These are phyloP conservation scores for Thumatha senex DNA, from an alignment of 2,888 invertebrate genomes.

Conservation along the genomic window DNA sequence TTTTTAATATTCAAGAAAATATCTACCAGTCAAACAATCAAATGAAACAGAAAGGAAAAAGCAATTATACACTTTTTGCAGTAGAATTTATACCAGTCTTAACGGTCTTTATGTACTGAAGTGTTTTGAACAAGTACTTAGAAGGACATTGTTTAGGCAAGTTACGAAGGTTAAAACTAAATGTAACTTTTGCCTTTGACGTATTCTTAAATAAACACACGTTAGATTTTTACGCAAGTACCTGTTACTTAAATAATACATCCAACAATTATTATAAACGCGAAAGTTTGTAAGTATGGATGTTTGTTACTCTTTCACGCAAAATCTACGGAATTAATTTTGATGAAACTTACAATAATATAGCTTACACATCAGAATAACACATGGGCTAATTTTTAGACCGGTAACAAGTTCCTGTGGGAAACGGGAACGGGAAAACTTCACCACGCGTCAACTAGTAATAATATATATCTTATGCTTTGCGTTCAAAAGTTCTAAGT, in stretches of 20 bases:
- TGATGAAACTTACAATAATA: too few relatives aligned
- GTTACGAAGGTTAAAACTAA: conserved; percentile 35
- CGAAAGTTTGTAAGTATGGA: too few relatives aligned
- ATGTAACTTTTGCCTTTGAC: conserved; percentile 40
- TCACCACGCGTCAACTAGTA: too few relatives aligned
- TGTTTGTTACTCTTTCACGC: too few relatives aligned
- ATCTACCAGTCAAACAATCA: conserved; percentile 5
- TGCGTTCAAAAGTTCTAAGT: conserved; percentile 3
- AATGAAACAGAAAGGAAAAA: conserved; percentile 14
- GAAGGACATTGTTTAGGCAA: conserved; percentile 21
- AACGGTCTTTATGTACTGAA: conserved; percentile 26
- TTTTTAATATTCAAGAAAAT: conserved; percentile 1
- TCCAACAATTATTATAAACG: too few relatives aligned
- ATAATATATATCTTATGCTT: conserved; percentile 8
- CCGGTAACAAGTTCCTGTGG: too few relatives aligned
- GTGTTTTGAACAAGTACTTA: conserved; percentile 21
- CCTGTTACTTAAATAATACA: conserved; percentile 22
- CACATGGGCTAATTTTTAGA: too few relatives aligned
- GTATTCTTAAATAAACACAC: conserved; percentile 17
- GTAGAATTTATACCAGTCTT: conserved; percentile 29
- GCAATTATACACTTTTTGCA: conserved; percentile 20
- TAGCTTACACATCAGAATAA: too few relatives aligned
- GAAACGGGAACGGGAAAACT: too few relatives aligned
- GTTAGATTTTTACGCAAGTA: conserved; percentile 17
- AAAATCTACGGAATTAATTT: too few relatives aligned